A percentile compares a stretch with the other conserved stretches of the same genome.
These are phyloP conservation scores for Anoncus sp. DNA, from an alignment of 2,888 invertebrate genomes.

Conservation along the genomic window DNA sequence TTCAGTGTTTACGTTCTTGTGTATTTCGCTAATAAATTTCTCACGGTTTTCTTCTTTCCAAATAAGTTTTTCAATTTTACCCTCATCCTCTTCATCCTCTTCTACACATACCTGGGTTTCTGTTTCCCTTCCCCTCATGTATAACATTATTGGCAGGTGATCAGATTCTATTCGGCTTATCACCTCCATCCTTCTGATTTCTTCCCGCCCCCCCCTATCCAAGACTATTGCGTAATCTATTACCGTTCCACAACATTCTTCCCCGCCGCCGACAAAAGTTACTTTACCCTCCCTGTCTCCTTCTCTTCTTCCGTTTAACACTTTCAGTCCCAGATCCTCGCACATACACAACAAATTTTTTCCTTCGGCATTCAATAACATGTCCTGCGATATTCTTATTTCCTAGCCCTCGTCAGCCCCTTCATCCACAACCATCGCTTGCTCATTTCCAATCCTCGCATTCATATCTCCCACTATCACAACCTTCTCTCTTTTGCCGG, in stretches of 20 bases:
- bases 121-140: background rate
- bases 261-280: slow-evolving; percentile 20
- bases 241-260: slow-evolving; percentile 12
- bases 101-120: background rate
- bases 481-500: slow-evolving; percentile 6
- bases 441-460: slow-evolving; percentile 24
- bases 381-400: slow-evolving; percentile 23
- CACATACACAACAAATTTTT: slow-evolving; percentile 25
- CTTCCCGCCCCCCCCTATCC: slow-evolving; percentile 13
- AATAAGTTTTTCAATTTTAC: background rate
- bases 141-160: slow-evolving; percentile 15
- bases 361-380: slow-evolving; percentile 9
- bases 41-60: slow-evolving; percentile 14
- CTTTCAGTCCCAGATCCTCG: slow-evolving; percentile 22
- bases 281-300: slow-evolving; percentile 38
- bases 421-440: slow-evolving; percentile 12
- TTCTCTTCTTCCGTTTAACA: slow-evolving; percentile 17
- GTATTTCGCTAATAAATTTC: slow-evolving; percentile 6
- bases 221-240: slow-evolving; percentile 1
- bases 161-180: slow-evolving; percentile 35
- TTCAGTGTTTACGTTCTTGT: background rate
- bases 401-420: background rate
- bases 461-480: slow-evolving; percentile 14
- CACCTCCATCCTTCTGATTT: slow-evolving; percentile 26
- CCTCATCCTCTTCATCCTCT: background rate